Conservation (phyloP, 2,797 vertebrate genomes). For the Philypnodon macrostomus region DNA sequence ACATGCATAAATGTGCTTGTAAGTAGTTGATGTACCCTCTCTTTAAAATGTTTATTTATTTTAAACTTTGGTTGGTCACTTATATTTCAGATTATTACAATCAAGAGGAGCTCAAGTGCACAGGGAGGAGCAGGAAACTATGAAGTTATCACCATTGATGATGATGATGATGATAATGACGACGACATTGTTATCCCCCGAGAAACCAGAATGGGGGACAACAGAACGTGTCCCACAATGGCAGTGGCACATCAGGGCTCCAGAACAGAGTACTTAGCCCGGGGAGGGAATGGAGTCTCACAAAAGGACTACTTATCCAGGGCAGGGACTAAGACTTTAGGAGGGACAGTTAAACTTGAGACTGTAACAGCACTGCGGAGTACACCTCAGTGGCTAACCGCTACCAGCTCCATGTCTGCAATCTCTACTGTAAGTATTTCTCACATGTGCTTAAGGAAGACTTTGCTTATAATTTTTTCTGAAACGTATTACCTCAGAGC, state of each 20-base stretch:
- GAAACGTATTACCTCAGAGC: no score
- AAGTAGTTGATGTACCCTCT: no score
- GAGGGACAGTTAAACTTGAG: slow-evolving; percentile 75
- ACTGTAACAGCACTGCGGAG: slow-evolving; percentile 77
- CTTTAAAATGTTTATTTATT: no score
- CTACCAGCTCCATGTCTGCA: slow-evolving; percentile 42
- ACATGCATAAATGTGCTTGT: no score
- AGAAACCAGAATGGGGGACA: slow-evolving; percentile 40
- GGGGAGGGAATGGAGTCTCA: slow-evolving; percentile 68
- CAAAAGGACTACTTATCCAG: slow-evolving; percentile 78
- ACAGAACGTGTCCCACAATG: slow-evolving; percentile 43
- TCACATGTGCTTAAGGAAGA: not conserved
- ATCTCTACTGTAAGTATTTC: slow-evolving; percentile 56
- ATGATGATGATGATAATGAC: slow-evolving; percentile 60
- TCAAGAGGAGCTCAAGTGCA: slow-evolving; percentile 71
- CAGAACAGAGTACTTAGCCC: slow-evolving; percentile 75
- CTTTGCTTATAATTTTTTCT: no score
- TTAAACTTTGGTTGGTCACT: not conserved
- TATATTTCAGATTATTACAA: slow-evolving; percentile 59
- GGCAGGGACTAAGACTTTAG: slow-evolving; percentile 72
- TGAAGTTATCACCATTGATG: slow-evolving; percentile 73
- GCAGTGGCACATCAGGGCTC: slow-evolving; percentile 51
- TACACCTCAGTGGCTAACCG: slow-evolving; percentile 64
- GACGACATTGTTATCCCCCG: slow-evolving; percentile 43
- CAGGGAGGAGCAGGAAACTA: slow-evolving; percentile 64